Conservation (phyloP, 2,888 invertebrate genomes). For the Polydesmus complanatus region DNA sequence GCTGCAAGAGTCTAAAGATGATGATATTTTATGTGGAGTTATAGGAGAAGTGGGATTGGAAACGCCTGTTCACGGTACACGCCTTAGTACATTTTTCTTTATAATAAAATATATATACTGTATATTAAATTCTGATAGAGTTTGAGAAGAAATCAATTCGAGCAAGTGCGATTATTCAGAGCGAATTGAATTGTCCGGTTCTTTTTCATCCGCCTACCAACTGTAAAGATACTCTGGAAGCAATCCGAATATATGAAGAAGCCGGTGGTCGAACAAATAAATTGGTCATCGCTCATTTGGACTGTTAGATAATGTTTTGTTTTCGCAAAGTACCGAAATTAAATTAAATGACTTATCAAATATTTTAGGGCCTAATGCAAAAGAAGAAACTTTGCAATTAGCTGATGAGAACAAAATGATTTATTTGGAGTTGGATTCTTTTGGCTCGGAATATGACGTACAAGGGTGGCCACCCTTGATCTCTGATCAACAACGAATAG, state of each 20-base stretch:
- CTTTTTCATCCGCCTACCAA: slow-evolving; percentile 67
- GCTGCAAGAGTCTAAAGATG: too few species aligned
- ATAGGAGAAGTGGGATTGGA: slow-evolving; percentile 70
- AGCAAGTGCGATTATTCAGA: slow-evolving; percentile 55
- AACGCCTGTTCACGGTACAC: slow-evolving; percentile 58
- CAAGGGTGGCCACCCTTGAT: background rate
- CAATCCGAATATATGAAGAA: slow-evolving; percentile 57
- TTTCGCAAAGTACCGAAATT: background rate
- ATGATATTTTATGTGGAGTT: slow-evolving; percentile 58
- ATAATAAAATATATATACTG: too few species aligned
- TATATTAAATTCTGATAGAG: too few species aligned
- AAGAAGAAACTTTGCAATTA: background rate
- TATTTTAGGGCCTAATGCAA: background rate
- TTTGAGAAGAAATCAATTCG: slow-evolving; percentile 55
- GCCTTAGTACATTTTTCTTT: too few species aligned
- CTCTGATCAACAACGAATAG: slow-evolving; percentile 53
- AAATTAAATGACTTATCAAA: background rate
- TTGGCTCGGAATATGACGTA: slow-evolving; percentile 47
- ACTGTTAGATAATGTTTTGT: too few species aligned
- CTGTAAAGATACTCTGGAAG: slow-evolving; percentile 56
- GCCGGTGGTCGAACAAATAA: slow-evolving; percentile 57
- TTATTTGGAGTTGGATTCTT: slow-evolving; percentile 56
- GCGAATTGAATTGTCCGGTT: slow-evolving; percentile 52
- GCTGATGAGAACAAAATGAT: background rate
- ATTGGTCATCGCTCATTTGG: slow-evolving; percentile 70